A percentile compares a stretch with the other conserved stretches of the same genome.
Evolutionary conservation across 1,140 invertebrate species (phyloP).

Genomic region (Hormaphis cornu): DNA sequence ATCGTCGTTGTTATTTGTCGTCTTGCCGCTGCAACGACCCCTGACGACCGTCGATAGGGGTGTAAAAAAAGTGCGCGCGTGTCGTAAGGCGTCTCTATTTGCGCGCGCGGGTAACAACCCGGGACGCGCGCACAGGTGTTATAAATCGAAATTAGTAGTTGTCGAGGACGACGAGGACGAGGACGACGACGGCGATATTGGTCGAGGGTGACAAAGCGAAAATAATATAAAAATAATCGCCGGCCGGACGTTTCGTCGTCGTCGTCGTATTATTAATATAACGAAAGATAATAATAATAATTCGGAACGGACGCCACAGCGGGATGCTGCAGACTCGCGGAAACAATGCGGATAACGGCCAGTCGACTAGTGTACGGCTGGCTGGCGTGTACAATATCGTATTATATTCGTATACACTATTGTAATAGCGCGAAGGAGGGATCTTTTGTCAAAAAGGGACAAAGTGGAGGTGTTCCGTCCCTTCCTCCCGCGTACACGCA

Average conservation of each 20-base stretch:
- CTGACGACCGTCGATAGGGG: not conserved
- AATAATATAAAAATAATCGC: slow-evolving; percentile 28
- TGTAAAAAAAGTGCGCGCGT: not conserved
- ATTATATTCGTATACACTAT: no score
- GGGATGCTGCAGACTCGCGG: slow-evolving; percentile 12
- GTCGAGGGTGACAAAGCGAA: slow-evolving; percentile 29
- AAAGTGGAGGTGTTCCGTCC: slow-evolving; percentile 21
- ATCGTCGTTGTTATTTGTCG: slow-evolving; percentile 25
- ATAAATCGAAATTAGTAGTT: slow-evolving; percentile 31
- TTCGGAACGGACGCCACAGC: slow-evolving; percentile 28
- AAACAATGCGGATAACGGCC: slow-evolving; percentile 18
- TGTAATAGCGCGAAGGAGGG: not conserved
- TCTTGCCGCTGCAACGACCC: slow-evolving; percentile 6
- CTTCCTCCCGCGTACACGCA: not conserved
- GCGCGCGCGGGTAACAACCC: not conserved
- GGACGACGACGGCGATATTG: slow-evolving; percentile 6
- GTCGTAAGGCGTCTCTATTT: not conserved
- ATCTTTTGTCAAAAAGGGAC: slow-evolving; percentile 29
- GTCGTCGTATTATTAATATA: slow-evolving; percentile 7
- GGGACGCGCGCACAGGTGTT: not conserved
- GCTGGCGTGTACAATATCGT: no score
- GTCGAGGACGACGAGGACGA: not conserved
- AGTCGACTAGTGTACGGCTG: no score
- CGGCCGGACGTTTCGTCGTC: not conserved
- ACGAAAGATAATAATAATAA: slow-evolving; percentile 12